Conservation (phyloP, 2,113 vertebrate genomes). For the Pan troglodytes region NHGRI_mPanTro3-v2.1_pri NC_072416.2:65448501-65449000, state of each 20-base stretch:
- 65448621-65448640: neutral
- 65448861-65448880: neutral
- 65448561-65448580: neutral
- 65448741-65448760: neutral
- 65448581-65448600: neutral
- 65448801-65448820: neutral
- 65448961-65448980: neutral
- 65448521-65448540: neutral
- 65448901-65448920: neutral
- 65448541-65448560: neutral
- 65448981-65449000: neutral
- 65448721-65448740: neutral
- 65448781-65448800: conserved; percentile 25
- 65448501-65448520: neutral
- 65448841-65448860: conserved; percentile 11
- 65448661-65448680: neutral
- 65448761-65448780: neutral
- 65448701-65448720: neutral
- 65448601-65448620: neutral
- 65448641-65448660: neutral
- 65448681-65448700: neutral
- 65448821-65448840: conserved; percentile 25
- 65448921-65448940: neutral
- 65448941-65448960: neutral
- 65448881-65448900: neutral